Conservation (phyloP, 2,888 invertebrate genomes). For the Eupithecia centaureata region DNA sequence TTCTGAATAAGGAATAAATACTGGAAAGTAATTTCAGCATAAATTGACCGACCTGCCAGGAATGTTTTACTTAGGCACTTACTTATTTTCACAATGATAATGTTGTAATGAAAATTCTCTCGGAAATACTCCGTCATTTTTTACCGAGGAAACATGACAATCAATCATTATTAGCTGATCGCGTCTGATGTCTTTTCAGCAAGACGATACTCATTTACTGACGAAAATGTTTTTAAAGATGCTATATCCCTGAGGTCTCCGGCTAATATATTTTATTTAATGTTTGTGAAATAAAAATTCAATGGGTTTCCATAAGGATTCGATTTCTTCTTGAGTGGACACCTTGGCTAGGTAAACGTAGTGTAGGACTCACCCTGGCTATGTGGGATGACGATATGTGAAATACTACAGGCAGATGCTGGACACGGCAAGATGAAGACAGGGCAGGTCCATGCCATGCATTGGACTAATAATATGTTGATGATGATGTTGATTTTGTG, state of each 20-base stretch:
- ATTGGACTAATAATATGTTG: too few relatives aligned
- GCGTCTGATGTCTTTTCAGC: constrained; percentile 1
- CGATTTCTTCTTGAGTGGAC: too few relatives aligned
- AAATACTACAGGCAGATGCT: too few relatives aligned
- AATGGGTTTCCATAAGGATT: too few relatives aligned
- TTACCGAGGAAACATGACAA: not conserved
- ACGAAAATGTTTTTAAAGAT: not conserved
- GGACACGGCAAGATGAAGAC: too few relatives aligned
- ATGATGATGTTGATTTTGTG: too few relatives aligned
- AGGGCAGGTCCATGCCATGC: too few relatives aligned
- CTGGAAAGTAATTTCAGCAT: not conserved
- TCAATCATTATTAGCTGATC: constrained; percentile 13
- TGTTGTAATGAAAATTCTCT: not conserved
- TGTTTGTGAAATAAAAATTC: too few relatives aligned
- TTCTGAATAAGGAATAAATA: not conserved
- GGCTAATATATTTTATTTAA: too few relatives aligned
- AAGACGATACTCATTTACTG: not conserved
- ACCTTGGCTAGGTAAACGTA: too few relatives aligned
- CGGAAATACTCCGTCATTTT: not conserved
- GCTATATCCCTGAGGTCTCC: not conserved
- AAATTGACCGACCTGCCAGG: not conserved
- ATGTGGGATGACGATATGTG: too few relatives aligned
- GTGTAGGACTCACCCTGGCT: too few relatives aligned
- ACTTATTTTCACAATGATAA: not conserved
- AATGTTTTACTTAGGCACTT: not conserved